Conservation (phyloP, 2,888 invertebrate species). For the Abscondita cerata region DNA sequence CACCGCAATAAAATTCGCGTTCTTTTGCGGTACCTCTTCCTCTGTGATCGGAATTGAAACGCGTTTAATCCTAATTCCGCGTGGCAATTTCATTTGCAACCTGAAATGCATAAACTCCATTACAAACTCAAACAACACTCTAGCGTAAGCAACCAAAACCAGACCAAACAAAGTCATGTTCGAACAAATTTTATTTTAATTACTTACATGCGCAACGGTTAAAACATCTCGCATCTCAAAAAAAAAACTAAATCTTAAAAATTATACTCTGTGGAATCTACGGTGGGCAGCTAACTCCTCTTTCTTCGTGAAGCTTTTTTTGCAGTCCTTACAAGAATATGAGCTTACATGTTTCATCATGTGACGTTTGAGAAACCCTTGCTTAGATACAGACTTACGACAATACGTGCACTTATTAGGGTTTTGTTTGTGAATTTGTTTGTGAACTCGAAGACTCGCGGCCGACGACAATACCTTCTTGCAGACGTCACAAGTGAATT, state of each 20-base stretch:
- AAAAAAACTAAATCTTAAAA: not conserved
- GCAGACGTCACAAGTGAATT: conserved; percentile 17
- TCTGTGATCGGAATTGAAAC: not conserved
- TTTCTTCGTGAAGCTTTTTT: not conserved
- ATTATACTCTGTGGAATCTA: not conserved
- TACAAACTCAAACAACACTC: too few relatives aligned
- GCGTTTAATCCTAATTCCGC: conserved; percentile 30
- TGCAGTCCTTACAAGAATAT: not conserved
- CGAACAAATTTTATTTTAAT: too few relatives aligned
- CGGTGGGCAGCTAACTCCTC: not conserved
- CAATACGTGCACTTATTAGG: conserved; percentile 19
- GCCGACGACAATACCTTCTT: conserved; percentile 14
- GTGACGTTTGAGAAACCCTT: conserved; percentile 14
- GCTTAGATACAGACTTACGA: conserved; percentile 8
- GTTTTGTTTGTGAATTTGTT: conserved; percentile 3
- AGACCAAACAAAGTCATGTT: too few relatives aligned
- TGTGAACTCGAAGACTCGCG: conserved; percentile 6
- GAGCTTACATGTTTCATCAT: conserved; percentile 6
- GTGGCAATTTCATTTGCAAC: conserved; percentile 26
- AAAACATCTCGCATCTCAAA: too few relatives aligned
- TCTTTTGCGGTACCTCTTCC: not conserved
- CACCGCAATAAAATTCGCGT: conserved; percentile 14
- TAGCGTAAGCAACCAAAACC: too few relatives aligned
- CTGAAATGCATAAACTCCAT: conserved; percentile 21
- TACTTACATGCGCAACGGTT: too few relatives aligned